Base-by-base conservation (phyloP, 2,113 vertebrate genomes). In the Psilopsiagon aymara region DNA sequence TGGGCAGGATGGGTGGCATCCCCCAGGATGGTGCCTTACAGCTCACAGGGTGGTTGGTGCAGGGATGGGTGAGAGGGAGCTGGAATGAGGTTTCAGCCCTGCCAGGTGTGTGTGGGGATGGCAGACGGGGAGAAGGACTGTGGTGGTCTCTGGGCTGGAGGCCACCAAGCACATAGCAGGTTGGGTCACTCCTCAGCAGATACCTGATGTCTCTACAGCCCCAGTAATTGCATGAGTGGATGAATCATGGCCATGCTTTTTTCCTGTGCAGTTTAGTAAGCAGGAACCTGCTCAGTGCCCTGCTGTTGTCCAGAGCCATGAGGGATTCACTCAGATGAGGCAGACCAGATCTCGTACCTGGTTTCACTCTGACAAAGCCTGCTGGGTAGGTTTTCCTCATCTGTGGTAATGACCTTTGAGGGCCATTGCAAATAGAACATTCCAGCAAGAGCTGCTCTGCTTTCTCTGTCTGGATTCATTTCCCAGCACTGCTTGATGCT, bases 161-260 rank as follows among this genome's bases (percentile, higher is more conserved):
- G 23, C 7, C 28, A 2, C n/a, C 20, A 0, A 1, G 44, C 0
- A 5, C 3, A 0, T 1, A 5, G 39, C 67, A 19, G 59, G 5
- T 2, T 1, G 67, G 73, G 73, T 9, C 14, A 1, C 14, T 0
- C 3, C 0, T 3, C 21, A 3, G 55, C 35, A 18, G 90, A 18
- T 60, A 57, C 69, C 29, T 21, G 0, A 0, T 23, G 60, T 27
- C n/a, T 9, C 46, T 59, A 33, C 57, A 59, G 57, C 57, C 51
- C 82, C 39, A 0, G 31, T 1, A 47, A 6, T 17, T 1, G 35
- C 14, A 17, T 25, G 2, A 7, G 69, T 3, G 51, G 23, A 10
- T 2, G 57, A 59, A 28, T 13, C 4, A 6, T 23, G 33, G 13
- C 55, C 15, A 0, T 1, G 0, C 21, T 13, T 57, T 51, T 68